These are phyloP conservation scores for Ciconia nigra DNA, from an alignment of 2,797 vertebrate genomes.

Conservation along the genomic window DNA sequence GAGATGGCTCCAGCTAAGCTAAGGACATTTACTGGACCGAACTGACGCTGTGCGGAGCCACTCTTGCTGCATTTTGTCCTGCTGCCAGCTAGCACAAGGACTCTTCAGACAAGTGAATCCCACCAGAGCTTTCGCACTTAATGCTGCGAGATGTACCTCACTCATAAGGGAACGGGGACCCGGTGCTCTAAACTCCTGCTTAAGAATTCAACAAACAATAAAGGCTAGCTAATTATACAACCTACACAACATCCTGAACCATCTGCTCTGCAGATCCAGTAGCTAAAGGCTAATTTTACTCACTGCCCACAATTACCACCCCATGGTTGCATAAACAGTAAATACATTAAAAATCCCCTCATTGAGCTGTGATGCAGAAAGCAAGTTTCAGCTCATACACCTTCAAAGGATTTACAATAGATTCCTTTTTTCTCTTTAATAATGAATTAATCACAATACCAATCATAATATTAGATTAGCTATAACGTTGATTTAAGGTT, in stretches of 20 bases:
- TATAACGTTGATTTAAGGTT: neutral
- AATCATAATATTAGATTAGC: neutral
- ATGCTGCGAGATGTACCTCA: fast-evolving
- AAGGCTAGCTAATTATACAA: neutral
- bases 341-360: neutral
- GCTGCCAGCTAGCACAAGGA: neutral
- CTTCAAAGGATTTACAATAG: neutral
- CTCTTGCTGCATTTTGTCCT: neutral
- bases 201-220: fast-evolving
- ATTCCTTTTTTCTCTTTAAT: neutral
- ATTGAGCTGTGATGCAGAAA: neutral
- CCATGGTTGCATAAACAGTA: neutral
- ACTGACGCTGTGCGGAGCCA: fast-evolving
- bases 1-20: neutral
- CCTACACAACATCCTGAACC: neutral
- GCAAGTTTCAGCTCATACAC: neutral
- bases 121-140: fast-evolving
- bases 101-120: too few relatives aligned
- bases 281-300: neutral
- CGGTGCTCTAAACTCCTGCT: fast-evolving
- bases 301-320: neutral
- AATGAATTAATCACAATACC: neutral
- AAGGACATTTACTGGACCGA: neutral
- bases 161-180: fast-evolving
- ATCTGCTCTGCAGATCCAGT: neutral